phyloP scores from a whole-genome alignment of 2,797 vertebrate species.

The Spinibarbus caldwelli region DNA sequence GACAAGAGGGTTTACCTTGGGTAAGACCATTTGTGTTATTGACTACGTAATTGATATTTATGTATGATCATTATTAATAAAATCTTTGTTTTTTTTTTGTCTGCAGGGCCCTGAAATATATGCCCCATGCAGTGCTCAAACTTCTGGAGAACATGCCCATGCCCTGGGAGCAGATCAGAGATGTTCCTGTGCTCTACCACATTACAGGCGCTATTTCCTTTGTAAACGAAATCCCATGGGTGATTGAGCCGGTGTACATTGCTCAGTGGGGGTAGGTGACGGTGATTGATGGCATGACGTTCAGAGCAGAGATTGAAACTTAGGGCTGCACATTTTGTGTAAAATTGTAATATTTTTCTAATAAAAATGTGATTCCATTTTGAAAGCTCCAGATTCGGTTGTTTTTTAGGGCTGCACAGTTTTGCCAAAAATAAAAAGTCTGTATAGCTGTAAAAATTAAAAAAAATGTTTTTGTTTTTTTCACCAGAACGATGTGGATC shows the following conservation, averaged over 20 bases:
- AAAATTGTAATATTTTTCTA: not conserved
- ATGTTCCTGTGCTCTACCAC: constrained; percentile 96
- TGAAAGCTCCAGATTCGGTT: not conserved
- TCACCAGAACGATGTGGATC: constrained; percentile 95
- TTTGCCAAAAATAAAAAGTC: not conserved
- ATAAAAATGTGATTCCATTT: not conserved
- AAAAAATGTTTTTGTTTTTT: not conserved
- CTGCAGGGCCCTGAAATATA: constrained; percentile 94
- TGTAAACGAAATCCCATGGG: constrained; percentile 99
- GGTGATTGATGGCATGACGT: not conserved
- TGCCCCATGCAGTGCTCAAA: constrained; percentile 98
- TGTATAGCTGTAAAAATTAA: not conserved
- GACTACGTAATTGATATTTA: not conserved
- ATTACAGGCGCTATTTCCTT: constrained; percentile 99
- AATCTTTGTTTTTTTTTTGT: not conserved
- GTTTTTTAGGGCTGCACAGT: not conserved
- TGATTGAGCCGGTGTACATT: constrained; percentile 98
- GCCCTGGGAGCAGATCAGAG: constrained; percentile 99
- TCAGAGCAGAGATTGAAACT: not conserved
- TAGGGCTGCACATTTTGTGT: too few species aligned
- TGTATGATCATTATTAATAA: too few species aligned
- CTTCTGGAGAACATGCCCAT: constrained; percentile 99
- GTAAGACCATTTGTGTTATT: constrained; percentile 71
- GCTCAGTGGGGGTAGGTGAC: constrained; percentile 94
- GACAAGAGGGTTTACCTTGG: constrained; percentile 98